Evolutionary conservation across 2,113 vertebrate genomes (phyloP).

Genomic region (Myodes glareolus): DNA sequence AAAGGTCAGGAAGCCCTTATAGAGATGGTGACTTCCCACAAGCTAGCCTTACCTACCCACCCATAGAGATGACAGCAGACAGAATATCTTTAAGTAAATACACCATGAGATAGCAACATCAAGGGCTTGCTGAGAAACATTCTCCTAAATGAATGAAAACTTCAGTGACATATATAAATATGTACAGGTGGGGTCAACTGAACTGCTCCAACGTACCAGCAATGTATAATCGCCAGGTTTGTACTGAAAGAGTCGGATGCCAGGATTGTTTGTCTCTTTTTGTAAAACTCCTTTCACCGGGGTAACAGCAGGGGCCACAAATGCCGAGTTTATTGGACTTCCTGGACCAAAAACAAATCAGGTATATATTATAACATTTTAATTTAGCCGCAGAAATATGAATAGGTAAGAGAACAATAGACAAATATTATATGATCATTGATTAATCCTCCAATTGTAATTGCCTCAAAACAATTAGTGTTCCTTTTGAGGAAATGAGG

Average conservation of each 20-base stretch:
- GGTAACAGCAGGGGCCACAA: slow-evolving; percentile 95
- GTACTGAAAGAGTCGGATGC: slow-evolving; percentile 92
- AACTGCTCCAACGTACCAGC: slow-evolving; percentile 86
- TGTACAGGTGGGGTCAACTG: not conserved
- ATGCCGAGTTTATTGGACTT: slow-evolving; percentile 91
- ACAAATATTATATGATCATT: not conserved
- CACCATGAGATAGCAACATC: not conserved
- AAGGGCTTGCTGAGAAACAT: not conserved
- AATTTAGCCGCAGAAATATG: slow-evolving; percentile 18
- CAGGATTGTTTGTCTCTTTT: slow-evolving; percentile 94
- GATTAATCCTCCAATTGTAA: not conserved
- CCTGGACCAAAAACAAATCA: slow-evolving; percentile 81
- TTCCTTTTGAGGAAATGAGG: not conserved
- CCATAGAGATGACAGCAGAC: not conserved
- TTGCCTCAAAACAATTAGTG: not conserved
- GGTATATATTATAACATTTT: not conserved
- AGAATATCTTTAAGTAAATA: not conserved
- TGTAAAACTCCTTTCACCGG: slow-evolving; percentile 89
- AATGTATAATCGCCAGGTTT: slow-evolving; percentile 86
- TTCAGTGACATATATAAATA: not conserved
- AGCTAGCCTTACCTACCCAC: not conserved
- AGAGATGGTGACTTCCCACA: not conserved
- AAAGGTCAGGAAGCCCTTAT: not conserved
- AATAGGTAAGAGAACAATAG: slow-evolving; percentile 31
- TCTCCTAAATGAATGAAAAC: not conserved